Conservation (phyloP, 1,140 invertebrate genomes). For the Brachionus angularis region DNA sequence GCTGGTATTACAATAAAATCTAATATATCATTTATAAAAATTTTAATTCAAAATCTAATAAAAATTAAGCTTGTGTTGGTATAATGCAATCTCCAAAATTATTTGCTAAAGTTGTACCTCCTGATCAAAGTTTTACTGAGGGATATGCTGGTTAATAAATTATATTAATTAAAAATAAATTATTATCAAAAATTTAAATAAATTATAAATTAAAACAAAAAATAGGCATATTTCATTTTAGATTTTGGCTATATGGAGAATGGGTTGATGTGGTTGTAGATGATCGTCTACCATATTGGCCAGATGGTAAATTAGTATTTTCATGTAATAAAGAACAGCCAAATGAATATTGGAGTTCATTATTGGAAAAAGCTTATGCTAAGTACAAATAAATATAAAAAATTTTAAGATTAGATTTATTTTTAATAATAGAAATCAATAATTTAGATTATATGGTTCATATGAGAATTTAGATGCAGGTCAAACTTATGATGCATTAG, state of each 20-base stretch:
- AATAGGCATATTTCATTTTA: slow-evolving; percentile 64
- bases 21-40: no score
- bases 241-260: slow-evolving; percentile 72
- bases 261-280: slow-evolving; percentile 74
- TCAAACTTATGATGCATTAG: slow-evolving; percentile 53
- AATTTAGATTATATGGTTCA: slow-evolving; percentile 52
- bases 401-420: not conserved
- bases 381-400: no score
- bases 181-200: not conserved
- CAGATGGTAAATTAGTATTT: slow-evolving; percentile 66
- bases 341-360: slow-evolving; percentile 71
- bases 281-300: slow-evolving; percentile 67
- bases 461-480: slow-evolving; percentile 53
- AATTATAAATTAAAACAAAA: not conserved
- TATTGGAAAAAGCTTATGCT: slow-evolving; percentile 23
- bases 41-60: no score
- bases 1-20: no score
- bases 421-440: not conserved
- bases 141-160: slow-evolving; percentile 46
- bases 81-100: slow-evolving; percentile 66
- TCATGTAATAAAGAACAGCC: slow-evolving; percentile 66
- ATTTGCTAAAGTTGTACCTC: slow-evolving; percentile 67
- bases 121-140: slow-evolving; percentile 67
- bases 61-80: slow-evolving; percentile 66
- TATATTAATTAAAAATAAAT: not conserved